phyloP scores from a whole-genome alignment of 53 echinoderm and acorn worm species.

The Temnopleurus reevesii region DNA sequence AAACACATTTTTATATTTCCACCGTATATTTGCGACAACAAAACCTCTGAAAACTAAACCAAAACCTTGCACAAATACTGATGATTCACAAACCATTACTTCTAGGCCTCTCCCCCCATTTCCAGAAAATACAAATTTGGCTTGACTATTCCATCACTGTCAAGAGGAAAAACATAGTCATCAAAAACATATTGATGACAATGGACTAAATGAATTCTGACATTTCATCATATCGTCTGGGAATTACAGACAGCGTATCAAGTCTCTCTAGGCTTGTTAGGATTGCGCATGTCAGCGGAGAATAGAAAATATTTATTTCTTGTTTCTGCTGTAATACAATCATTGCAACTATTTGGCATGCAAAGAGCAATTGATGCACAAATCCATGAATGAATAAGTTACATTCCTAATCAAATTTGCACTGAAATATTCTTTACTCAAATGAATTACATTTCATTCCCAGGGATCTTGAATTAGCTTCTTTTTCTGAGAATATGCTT shows the following conservation, averaged over 20 bases:
- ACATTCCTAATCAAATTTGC: background rate
- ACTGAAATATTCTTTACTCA: background rate
- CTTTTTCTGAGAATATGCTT: background rate
- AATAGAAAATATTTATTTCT: background rate
- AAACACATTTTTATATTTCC: too few species aligned
- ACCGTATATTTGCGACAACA: too few species aligned
- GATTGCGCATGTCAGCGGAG: background rate
- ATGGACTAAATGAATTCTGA: background rate
- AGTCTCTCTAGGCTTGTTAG: too few species aligned
- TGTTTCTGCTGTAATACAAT: background rate
- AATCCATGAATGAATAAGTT: background rate
- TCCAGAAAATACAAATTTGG: constrained; percentile 3
- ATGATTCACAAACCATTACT: background rate
- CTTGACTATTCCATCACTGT: background rate
- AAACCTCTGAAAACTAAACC: too few species aligned
- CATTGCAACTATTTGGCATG: background rate
- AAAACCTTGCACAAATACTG: too few species aligned
- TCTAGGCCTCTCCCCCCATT: background rate
- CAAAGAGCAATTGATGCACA: background rate
- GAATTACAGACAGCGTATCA: constrained; percentile 29
- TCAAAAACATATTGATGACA: constrained; percentile 22
- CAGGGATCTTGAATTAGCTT: background rate
- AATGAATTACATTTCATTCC: background rate
- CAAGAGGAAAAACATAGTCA: constrained; percentile 28
- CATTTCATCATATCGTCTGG: background rate